Evolutionary conservation across 2,113 vertebrate genomes (phyloP), one percentile per base, ranked within the genome.

Genomic region (Cololabis saira): DNA sequence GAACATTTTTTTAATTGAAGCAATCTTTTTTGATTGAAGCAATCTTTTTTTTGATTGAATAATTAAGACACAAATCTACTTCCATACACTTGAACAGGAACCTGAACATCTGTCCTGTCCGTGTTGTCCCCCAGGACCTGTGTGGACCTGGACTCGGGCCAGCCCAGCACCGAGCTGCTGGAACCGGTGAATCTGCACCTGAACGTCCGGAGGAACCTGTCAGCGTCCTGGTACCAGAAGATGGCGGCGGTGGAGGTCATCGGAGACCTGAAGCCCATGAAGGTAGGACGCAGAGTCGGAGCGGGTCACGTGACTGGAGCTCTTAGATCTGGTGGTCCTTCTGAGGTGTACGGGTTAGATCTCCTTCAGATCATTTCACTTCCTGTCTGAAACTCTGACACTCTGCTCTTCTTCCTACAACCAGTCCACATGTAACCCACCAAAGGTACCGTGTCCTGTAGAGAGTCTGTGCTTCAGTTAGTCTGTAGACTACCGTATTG

Each of bases 251-350:
- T 99, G 66, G 88, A 94, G 66, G 85, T 99, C 15, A 84, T 95
- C 81, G 98, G 95, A 86, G 95, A 96, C 71, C 85, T 99, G 18
- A 96, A 96, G 61, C 95, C 97, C 42, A 98, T 97, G 96, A 94
- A 95, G 93, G 98, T 98, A 68, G 14, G 45, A n/a, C n/a, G n/a
- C n/a, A n/a, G n/a, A 65, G 40, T 17, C 22, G 16, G 16, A 54
- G 2, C 14, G 17, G 15, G 43, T n/a, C 15, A 5, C 24, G 5
- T 27, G 24, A 27, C 24, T 27, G 24, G n/a, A 11, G 2, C 16
- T 11, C 9, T 11, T 30, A 7, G 22, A n/a, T 18, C n/a, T 17
- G 3, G n/a, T 5, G 43, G n/a, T 9, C 7, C 16, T 47, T 1
- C 15, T n/a, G 16, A 45, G 43, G 21, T 27, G 22, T 13, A 15